Conservation (phyloP, 2,113 vertebrate species). For the Pimephales promelas region DNA sequence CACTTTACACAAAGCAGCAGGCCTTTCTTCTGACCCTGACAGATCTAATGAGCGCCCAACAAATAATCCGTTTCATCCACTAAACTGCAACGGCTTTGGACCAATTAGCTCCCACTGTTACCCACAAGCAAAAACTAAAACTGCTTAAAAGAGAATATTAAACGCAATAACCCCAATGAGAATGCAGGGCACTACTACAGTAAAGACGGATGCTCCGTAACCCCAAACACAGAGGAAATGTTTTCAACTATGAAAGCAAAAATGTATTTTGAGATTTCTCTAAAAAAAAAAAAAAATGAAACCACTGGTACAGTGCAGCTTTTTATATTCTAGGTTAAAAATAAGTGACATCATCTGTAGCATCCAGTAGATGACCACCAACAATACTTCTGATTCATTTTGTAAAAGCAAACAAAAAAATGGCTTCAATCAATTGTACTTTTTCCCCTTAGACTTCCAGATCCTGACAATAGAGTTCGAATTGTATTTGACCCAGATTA, state of each 20-base stretch:
- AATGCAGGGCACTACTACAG: constrained; percentile 11
- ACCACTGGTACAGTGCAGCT: neutral
- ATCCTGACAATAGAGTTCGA: neutral
- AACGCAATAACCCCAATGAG: constrained; percentile 42
- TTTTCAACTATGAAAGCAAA: neutral
- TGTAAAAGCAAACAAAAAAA: neutral
- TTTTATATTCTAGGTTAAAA: neutral
- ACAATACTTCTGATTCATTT: neutral
- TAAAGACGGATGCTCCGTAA: neutral
- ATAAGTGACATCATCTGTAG: neutral
- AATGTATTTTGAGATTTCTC: neutral
- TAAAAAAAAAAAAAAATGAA: neutral
- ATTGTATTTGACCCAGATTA: neutral
- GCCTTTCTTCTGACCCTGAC: neutral
- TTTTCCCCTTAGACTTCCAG: neutral
- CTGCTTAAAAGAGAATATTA: constrained; percentile 52
- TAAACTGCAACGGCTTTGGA: constrained; percentile 54
- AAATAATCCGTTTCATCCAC: constrained; percentile 19
- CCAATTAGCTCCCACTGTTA: constrained; percentile 54
- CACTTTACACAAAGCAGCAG: constrained; percentile 33
- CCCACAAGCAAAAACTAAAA: constrained; percentile 28
- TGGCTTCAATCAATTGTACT: neutral
- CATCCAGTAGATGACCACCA: neutral
- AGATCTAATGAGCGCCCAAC: constrained; percentile 41
- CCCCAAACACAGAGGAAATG: too few relatives aligned